Conservation (phyloP, 2,888 invertebrate genomes). For the Barypeithes pellucidus region DNA sequence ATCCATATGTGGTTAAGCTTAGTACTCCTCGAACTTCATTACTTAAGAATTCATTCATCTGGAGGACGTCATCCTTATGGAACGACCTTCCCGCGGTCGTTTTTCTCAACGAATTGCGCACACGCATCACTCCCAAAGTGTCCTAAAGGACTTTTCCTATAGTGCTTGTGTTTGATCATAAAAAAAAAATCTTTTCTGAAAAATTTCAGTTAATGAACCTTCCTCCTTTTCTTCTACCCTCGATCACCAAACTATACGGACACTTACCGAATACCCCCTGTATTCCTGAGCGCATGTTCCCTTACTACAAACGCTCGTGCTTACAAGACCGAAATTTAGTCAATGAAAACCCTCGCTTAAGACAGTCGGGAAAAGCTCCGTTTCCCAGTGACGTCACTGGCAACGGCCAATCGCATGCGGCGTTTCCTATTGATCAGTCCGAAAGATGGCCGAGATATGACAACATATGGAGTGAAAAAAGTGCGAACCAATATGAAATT, state of each 20-base stretch:
- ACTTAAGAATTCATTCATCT: too few species aligned
- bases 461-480: constrained; percentile 69
- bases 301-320: constrained; percentile 26
- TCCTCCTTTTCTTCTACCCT: too few species aligned
- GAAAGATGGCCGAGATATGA: constrained; percentile 67
- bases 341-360: constrained; percentile 56
- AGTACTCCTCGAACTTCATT: too few species aligned
- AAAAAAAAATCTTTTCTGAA: too few species aligned
- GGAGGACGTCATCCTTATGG: too few species aligned
- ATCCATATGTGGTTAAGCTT: too few species aligned
- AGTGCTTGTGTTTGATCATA: too few species aligned
- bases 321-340: constrained; percentile 47
- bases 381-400: constrained; percentile 51
- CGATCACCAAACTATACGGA: not conserved
- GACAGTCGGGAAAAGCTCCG: constrained; percentile 54
- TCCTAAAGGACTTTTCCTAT: too few species aligned
- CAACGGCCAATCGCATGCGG: constrained; percentile 65
- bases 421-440: constrained; percentile 66
- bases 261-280: constrained; percentile 14
- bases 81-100: too few species aligned
- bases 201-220: too few species aligned
- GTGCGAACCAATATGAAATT: constrained; percentile 62
- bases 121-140: too few species aligned
- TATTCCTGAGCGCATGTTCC: constrained; percentile 45
- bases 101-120: too few species aligned